A percentile compares a stretch with the other conserved stretches of the same genome.
Evolutionary conservation across 1,140 invertebrate species (phyloP).

Genomic region (Sesamia nonagrioides): DNA sequence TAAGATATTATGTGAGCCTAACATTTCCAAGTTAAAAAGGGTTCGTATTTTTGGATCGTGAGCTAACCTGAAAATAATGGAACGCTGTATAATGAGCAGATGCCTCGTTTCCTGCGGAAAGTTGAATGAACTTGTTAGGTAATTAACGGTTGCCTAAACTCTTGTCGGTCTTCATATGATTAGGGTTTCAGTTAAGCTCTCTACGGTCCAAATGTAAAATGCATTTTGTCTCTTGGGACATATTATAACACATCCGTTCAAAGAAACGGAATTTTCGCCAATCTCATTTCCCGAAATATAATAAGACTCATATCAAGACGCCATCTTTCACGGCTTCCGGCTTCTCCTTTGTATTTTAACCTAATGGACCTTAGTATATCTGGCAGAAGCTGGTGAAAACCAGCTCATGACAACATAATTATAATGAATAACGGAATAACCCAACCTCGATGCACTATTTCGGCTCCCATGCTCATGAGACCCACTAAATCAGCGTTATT

Average conservation of each 20-base stretch:
- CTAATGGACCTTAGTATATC: neutral
- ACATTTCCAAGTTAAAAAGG: neutral
- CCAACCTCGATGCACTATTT: neutral
- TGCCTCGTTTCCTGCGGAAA: slow-evolving; percentile 11
- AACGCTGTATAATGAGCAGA: neutral
- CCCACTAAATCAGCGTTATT: neutral
- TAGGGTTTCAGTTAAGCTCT: slow-evolving; percentile 17
- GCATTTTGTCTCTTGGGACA: neutral
- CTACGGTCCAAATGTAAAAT: neutral
- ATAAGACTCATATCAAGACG: too few species aligned
- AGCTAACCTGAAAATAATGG: slow-evolving; percentile 23
- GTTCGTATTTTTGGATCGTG: slow-evolving; percentile 24
- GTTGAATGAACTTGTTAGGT: slow-evolving; percentile 35
- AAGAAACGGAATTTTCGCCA: neutral
- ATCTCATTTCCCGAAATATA: too few species aligned
- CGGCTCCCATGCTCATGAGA: neutral
- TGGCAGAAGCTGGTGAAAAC: neutral
- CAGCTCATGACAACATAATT: neutral
- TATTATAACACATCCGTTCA: neutral
- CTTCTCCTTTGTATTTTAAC: neutral
- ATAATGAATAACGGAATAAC: neutral
- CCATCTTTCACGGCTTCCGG: neutral
- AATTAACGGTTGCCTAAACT: slow-evolving; percentile 14
- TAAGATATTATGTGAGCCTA: neutral
- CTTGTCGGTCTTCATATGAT: slow-evolving; percentile 3